A percentile compares a stretch with the other conserved stretches of the same genome.
Evolutionary conservation across 2,888 invertebrate species (phyloP).

Genomic region (Cyrtodaria siliqua): DNA sequence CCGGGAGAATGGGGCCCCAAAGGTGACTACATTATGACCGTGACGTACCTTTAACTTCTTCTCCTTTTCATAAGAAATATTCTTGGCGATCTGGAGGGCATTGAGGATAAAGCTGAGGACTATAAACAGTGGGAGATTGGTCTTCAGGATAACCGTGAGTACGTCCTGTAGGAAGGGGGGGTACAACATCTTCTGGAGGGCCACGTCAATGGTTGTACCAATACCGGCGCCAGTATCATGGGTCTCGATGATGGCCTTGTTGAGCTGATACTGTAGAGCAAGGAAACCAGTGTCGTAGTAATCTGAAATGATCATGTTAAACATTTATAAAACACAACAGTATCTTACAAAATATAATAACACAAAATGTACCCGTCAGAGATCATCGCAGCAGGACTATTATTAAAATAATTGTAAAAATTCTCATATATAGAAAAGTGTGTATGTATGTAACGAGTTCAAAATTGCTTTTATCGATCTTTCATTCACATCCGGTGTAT

Average conservation of each 20-base stretch:
- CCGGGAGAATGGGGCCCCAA: too few species aligned
- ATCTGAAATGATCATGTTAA: constrained; percentile 86
- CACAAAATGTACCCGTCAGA: too few species aligned
- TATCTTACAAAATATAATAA: too few species aligned
- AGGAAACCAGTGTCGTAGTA: constrained; percentile 90
- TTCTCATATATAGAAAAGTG: too few species aligned
- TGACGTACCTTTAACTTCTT: constrained; percentile 85
- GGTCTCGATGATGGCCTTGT: constrained; percentile 85
- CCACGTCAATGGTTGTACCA: constrained; percentile 86
- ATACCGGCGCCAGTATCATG: background rate
- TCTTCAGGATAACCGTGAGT: constrained; percentile 89
- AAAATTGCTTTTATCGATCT: too few species aligned
- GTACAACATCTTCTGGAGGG: constrained; percentile 91
- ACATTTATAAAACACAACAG: too few species aligned
- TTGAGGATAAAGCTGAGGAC: constrained; percentile 93
- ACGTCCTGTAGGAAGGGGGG: constrained; percentile 90
- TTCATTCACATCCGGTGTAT: too few species aligned
- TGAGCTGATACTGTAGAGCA: constrained; percentile 89
- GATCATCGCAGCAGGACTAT: too few species aligned
- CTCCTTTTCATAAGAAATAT: constrained; percentile 92
- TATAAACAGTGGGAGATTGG: constrained; percentile 91
- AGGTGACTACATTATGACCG: too few species aligned
- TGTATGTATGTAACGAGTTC: too few species aligned
- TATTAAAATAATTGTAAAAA: too few species aligned
- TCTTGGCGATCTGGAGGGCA: constrained; percentile 92